Evolutionary conservation across 2,888 invertebrate species (phyloP), one percentile per base, ranked within the genome.

Genomic region (Pycnomerus fuliginosus): DNA sequence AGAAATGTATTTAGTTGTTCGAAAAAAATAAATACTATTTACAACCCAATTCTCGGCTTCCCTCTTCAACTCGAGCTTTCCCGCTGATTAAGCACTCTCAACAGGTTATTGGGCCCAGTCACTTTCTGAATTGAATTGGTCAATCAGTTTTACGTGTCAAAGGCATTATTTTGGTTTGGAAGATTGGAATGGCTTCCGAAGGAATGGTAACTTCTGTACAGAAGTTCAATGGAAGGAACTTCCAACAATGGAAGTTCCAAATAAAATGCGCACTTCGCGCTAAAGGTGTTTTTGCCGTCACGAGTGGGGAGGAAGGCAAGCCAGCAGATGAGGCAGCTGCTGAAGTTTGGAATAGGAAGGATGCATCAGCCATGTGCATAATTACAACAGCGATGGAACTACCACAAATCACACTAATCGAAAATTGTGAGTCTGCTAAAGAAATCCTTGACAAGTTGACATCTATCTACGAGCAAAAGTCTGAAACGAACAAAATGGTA

Each of bases 401-500:
- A 1, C 12, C 30, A 1, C 53, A 60, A 31, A 56, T 59, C 13
- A 45, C 50, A 3, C 32, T 58, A 4, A 41, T 59, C 2, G 55
- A 61, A 44, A 58, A 52, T 25, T 59, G 58, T 43, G 44, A 52
- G 13, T 42, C 48, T 3, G 34, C 54, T 0, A 50, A 53, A 29
- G 50, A 59, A 41, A 48, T 60, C 1, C 2, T 55, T 3, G 32
- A 56, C 10, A 58, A 52, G 25, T 23, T 61, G 11, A 52, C 51
- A 16, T 29, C 45, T 5, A 55, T 56, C 16, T 56, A 51, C 20
- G 13, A 36, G 11, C 38, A 39, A 14, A 56, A 55, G 32, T 43
- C 51, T 1, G 55, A 53, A 41, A 31, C 38, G 0, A 60, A 55
- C 29, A 58, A 59, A 35, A 60, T 60, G 56, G n/a, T 59, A 7